A percentile compares a stretch with the other conserved stretches of the same genome.
Conservation (phyloP, 2,113 vertebrate genomes). For the Amblyopsis rosae region DNA sequence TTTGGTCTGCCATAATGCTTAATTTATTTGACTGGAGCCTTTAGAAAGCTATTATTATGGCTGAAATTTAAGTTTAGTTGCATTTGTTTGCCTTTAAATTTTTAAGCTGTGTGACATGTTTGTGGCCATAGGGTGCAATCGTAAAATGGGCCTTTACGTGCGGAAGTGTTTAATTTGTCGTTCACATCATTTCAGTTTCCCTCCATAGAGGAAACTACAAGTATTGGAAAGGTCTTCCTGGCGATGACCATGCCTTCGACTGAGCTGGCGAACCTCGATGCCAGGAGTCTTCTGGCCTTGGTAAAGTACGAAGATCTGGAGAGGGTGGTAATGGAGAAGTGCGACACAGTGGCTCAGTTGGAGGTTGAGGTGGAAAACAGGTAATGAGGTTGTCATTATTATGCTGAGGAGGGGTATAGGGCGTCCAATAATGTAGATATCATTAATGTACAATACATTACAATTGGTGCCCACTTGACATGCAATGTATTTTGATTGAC, state of each 20-base stretch:
- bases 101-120: too few relatives aligned
- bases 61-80: too few relatives aligned
- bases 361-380: conserved; percentile 14
- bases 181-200: conserved; percentile 34
- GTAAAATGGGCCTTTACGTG: too few relatives aligned
- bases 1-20: too few relatives aligned
- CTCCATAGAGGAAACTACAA: conserved; percentile 30
- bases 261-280: background rate
- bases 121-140: too few relatives aligned
- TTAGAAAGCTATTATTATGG: too few relatives aligned
- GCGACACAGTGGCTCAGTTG: background rate
- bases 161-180: background rate
- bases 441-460: too few relatives aligned
- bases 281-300: conserved; percentile 41
- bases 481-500: too few relatives aligned
- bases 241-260: background rate
- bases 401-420: background rate
- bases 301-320: conserved; percentile 32
- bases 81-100: too few relatives aligned
- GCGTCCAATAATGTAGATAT: too few relatives aligned
- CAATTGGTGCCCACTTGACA: too few relatives aligned
- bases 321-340: conserved; percentile 20
- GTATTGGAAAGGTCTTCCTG: conserved; percentile 35
- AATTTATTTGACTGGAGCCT: too few relatives aligned
- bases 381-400: conserved; percentile 14